Conservation (phyloP, 2,797 vertebrate genomes). For the Enteromius anoplus region DNA sequence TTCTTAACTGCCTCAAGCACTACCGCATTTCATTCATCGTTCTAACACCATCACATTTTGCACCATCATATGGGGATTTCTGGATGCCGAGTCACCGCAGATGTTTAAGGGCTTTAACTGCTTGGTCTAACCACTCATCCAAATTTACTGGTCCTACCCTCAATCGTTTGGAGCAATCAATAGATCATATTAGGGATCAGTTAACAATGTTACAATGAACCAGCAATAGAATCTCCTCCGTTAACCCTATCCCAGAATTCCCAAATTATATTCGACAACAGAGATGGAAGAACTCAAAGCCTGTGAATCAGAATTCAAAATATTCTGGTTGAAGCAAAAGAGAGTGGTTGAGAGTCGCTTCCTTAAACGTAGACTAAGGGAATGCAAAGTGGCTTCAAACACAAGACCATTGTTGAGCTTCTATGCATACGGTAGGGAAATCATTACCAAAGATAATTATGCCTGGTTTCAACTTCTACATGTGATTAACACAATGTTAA, state of each 20-base stretch:
- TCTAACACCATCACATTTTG: constrained; percentile 18
- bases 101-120: not conserved
- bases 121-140: constrained; percentile 19
- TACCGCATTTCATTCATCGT: not conserved
- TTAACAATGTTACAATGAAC: constrained; percentile 26
- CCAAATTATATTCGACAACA: not conserved
- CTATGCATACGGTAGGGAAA: constrained; percentile 15
- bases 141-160: constrained; percentile 3
- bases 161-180: constrained; percentile 10
- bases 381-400: constrained; percentile 18
- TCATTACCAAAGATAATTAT: not conserved
- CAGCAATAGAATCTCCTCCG: constrained; percentile 20
- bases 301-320: not conserved
- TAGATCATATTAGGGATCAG: constrained; percentile 8
- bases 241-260: not conserved
- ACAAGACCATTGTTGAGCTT: constrained; percentile 15
- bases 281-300: constrained; percentile 2
- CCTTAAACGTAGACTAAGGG: not conserved
- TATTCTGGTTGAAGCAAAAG: not conserved
- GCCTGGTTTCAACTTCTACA: not conserved
- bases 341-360: not conserved
- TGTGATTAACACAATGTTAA: not conserved
- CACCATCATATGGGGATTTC: constrained; percentile 30
- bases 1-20: not conserved
- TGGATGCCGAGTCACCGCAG: constrained; percentile 13